Conservation (phyloP, 2,113 vertebrate genomes). For the Centrocercus urophasianus region DNA sequence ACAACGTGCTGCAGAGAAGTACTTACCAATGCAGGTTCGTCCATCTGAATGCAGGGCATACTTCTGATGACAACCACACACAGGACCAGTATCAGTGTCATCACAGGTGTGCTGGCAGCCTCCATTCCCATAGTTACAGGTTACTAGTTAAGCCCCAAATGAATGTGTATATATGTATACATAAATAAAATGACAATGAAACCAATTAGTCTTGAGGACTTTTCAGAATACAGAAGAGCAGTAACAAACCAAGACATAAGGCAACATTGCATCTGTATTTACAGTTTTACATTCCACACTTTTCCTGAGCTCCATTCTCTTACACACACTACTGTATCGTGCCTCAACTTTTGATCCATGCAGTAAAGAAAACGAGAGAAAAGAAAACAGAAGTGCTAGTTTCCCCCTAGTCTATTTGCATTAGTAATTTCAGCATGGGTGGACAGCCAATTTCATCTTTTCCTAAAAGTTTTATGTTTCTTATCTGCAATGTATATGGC, state of each 20-base stretch:
- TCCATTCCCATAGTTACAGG: constrained; percentile 99
- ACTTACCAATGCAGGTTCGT: constrained; percentile 98
- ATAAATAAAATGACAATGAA: constrained; percentile 78
- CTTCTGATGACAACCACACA: constrained; percentile 97
- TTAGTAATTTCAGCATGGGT: neutral
- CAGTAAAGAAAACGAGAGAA: neutral
- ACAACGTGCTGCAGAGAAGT: neutral
- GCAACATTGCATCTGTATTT: neutral
- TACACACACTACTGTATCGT: neutral
- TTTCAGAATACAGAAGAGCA: constrained; percentile 33
- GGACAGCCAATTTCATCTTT: neutral
- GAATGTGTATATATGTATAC: constrained; percentile 64
- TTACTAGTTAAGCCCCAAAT: constrained; percentile 86
- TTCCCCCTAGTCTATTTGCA: neutral
- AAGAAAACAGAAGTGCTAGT: neutral
- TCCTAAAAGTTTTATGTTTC: neutral
- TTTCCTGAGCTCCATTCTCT: neutral
- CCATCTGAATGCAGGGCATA: constrained; percentile 95
- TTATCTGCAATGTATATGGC: neutral
- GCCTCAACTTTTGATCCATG: neutral
- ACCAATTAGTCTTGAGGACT: constrained; percentile 66
- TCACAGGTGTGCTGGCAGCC: constrained; percentile 98
- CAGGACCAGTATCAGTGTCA: constrained; percentile 92
- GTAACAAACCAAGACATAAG: constrained; percentile 29
- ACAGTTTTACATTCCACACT: neutral